Base-by-base conservation (phyloP, 1,140 invertebrate genomes). In the Protaetia brevitarsis region DNA sequence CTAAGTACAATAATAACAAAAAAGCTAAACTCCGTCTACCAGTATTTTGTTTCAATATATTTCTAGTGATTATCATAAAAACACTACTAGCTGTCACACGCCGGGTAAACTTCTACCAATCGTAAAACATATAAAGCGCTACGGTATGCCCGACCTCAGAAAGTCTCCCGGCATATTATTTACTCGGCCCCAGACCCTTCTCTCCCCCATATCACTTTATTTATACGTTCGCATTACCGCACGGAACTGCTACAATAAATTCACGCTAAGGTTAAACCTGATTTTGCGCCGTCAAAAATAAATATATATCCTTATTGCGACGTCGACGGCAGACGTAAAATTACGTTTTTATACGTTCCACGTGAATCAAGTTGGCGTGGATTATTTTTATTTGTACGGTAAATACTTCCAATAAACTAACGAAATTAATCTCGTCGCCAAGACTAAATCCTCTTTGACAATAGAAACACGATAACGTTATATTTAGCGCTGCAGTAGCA, bases 321-420 rank as follows among this genome's bases (percentile, higher is more conserved):
- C 41, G 41, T 51, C 41, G 41, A 51, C 41, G 41, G 19, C 41
- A 51, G 10, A 51, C 41, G 41, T 51, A 51, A 51, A 51, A 51
- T 51, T 51, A 51, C 41, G 16, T 51, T 51, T 51, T 51, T 51
- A 51, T 51, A 51, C 41, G 41, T 51, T 51, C 41, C 41, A 51
- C 41, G 41, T 51, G 41, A 51, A 51, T 19, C 41, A 51, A 51
- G 41, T 51, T 51, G 41, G 41, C 41, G 41, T 51, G 41, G 19
- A 51, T 51, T 51, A 51, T 51, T 51, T 51, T 51, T 51, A 51
- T n/a, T 51, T 51, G 41, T 8, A 51, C 19, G 41, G 41, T 51
- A 51, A 51, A 51, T n/a, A 51, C 8, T 10, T 19, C 13, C 26
- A 51, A 51, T 51, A 51, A 51, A 51, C 41, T 51, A n/a, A n/a